Percentiles rank a stretch among this genome's conserved stretches.
These are phyloP conservation scores for Euzophera pinguis DNA, from an alignment of 2,888 invertebrate genomes.

Conservation along the genomic window DNA sequence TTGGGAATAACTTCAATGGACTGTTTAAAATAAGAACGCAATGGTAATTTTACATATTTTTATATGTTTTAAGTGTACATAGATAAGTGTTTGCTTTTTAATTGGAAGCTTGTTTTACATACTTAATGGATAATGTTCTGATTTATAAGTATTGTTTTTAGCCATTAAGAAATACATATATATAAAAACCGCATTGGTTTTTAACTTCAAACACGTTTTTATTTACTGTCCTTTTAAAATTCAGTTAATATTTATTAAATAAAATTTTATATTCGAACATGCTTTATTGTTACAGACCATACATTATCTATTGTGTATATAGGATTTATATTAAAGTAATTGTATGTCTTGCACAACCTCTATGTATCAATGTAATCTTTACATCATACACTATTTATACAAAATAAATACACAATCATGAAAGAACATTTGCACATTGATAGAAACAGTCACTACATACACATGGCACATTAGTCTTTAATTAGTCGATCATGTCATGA, in stretches of 20 bases:
- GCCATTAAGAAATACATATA: not conserved
- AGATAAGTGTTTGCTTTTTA: not conserved
- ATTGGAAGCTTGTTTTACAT: not conserved
- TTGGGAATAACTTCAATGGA: not conserved
- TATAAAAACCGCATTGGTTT: too few species aligned
- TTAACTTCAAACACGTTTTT: not conserved
- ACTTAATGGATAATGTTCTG: not conserved
- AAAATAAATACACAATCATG: slow-evolving; percentile 12
- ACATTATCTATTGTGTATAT: too few species aligned
- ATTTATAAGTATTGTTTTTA: not conserved
- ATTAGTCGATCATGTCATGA: not conserved
- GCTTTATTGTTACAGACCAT: too few species aligned
- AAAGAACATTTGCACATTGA: not conserved
- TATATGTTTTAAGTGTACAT: not conserved
- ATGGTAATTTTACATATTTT: not conserved
- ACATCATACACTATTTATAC: slow-evolving; percentile 3
- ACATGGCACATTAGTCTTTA: slow-evolving; percentile 18
- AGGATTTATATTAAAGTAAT: not conserved
- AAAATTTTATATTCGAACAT: not conserved
- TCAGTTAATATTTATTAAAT: not conserved
- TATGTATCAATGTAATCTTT: not conserved
- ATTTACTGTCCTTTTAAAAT: not conserved
- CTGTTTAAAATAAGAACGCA: not conserved
- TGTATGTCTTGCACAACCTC: not conserved
- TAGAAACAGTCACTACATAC: slow-evolving; percentile 1